Base-by-base conservation (phyloP, 1,140 invertebrate species). In the Halictus rubicundus region DNA sequence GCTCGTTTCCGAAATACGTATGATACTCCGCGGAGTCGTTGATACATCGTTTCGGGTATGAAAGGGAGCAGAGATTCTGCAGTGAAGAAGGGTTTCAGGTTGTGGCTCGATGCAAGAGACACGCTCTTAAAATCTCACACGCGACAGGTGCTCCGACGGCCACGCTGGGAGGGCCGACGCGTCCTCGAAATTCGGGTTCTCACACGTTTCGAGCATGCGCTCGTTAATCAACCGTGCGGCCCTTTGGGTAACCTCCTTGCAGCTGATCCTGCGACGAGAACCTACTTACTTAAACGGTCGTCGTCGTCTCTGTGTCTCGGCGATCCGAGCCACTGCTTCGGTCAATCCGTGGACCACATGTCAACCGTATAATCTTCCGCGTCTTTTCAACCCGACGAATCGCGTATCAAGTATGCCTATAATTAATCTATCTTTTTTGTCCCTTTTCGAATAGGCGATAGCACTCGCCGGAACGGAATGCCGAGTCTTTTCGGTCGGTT, bases 171-270 rank as follows among this genome's bases (percentile, higher is more conserved):
- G 76, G 76, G 63, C 68, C 46, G 54, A 57, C 76, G 68, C 37
- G 69, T 75, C 59, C 68, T 78, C 80, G 80, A 78, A 78, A 77
- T 81, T 81, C 79, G 63, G 68, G 74, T 59, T 75, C 80, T 81
- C 80, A 73, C 75, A 79, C 80, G 68, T 82, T 82, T 71, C 76
- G 68, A 70, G 76, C 68, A 73, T 72, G 68, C 69, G 70, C 80
- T 82, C 80, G 80, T 82, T 82, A 82, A 82, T 82, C 80, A 82
- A 64, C 63, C 80, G 69, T 60, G 57, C 27, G 57, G 69, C 54
- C 64, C 49, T 68, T 59, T 63, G 61, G 52, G 49, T 78, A 81
- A 78, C 61, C 75, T 77, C 80, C 27, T 78, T 77, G 66, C 49
- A 39, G 54, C 25, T 37, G 59, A n/a, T 70, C 46, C 32, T 54